Conservation (phyloP, 1,140 invertebrate genomes). For the Thaumatotibia leucotreta region DNA sequence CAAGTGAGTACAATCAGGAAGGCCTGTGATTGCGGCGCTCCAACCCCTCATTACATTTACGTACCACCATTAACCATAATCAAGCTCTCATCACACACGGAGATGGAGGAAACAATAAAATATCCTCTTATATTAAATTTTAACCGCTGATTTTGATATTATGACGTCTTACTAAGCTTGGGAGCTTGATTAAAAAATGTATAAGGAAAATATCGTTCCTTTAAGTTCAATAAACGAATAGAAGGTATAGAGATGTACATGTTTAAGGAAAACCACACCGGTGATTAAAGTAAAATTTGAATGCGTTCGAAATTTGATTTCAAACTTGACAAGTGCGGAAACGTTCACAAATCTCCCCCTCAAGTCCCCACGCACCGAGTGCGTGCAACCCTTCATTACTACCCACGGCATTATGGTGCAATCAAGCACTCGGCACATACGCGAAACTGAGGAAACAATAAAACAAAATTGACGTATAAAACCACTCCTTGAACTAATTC, state of each 20-base stretch:
- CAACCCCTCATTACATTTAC: slow-evolving; percentile 67
- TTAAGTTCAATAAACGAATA: not conserved
- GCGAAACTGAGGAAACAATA: slow-evolving; percentile 62
- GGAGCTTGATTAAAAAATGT: not conserved
- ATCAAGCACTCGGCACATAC: slow-evolving; percentile 68
- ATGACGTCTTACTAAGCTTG: not conserved
- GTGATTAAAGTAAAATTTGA: slow-evolving; percentile 24
- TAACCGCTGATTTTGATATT: not conserved
- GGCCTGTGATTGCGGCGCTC: slow-evolving; percentile 49
- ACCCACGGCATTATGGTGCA: slow-evolving; percentile 63
- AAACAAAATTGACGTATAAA: slow-evolving; percentile 63
- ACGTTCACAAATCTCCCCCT: slow-evolving; percentile 47
- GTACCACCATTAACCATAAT: slow-evolving; percentile 62
- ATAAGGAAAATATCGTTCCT: not conserved
- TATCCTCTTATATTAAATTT: slow-evolving; percentile 34
- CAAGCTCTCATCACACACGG: slow-evolving; percentile 64
- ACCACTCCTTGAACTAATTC: slow-evolving; percentile 54
- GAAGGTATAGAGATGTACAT: not conserved
- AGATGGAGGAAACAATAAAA: slow-evolving; percentile 62
- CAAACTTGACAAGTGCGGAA: slow-evolving; percentile 58
- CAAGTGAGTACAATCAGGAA: slow-evolving; percentile 52
- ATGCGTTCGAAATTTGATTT: slow-evolving; percentile 50
- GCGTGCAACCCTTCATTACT: slow-evolving; percentile 67
- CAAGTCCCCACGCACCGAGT: slow-evolving; percentile 52
- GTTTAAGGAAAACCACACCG: slow-evolving; percentile 20